Base-by-base conservation (phyloP, 2,888 invertebrate genomes). In the Heliconius charithonia region DNA sequence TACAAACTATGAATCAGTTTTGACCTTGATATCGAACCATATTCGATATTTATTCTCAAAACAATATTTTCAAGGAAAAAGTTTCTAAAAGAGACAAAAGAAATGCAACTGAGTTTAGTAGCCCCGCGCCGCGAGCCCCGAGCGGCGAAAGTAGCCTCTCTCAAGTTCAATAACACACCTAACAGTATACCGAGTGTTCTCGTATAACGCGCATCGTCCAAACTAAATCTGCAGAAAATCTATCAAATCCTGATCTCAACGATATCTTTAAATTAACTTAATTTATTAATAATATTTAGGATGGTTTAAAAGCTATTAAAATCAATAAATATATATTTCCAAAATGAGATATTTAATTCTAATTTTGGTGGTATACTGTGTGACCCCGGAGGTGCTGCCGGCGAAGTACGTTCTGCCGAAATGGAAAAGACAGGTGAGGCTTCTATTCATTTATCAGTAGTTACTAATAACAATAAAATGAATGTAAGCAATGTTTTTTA, bases 401-500 rank as follows among this genome's bases (percentile, higher is more conserved):
- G 95, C 95, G 19, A 95, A 95, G 90, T 97, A 96, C 89, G 70
- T 76, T n/a, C 94, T 97, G 81, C 97, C 97, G 1, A 97, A 97
- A 92, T 97, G 97, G 97, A 97, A 97, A 90, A 97, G 97, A 87
- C 96, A 97, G 96, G 97, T 97, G 86, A 89, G 92, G 87, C 82
- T 79, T 59, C 4, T 10, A 59, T n/a, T 51, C 22, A 51, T 19
- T 51, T 51, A 51, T 19, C 22, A 51, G 7, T 51, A 51, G 19
- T 19, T 51, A 7, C 7, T 7, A 51, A 51, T 51, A 19, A 51
- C 2, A 51, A 51, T 51, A 7, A 51, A 22, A 19, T 51, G 0
- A 51, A 19, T 51, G 7, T 7, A 22, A 22, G 19, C 13, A 13
- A 13, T 13, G 13, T 3, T 13, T 3, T 45, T 4, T 45, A 45